Evolutionary conservation across 1,140 invertebrate species (phyloP).

Genomic region (Drosophila bifasciata): DNA sequence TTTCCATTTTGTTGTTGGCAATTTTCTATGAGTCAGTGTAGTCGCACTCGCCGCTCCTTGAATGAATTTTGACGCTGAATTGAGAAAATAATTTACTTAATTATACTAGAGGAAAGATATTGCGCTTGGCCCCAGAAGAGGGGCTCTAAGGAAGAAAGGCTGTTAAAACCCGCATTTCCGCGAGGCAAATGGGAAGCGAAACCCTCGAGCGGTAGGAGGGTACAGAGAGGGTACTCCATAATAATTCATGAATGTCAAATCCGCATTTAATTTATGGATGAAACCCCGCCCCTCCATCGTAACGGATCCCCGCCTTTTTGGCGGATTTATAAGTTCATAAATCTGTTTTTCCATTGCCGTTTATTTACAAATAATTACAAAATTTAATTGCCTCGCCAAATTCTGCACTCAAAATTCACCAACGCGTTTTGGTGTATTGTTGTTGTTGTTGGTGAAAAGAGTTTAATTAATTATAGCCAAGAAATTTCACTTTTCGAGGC

Average conservation of each 20-base stretch:
- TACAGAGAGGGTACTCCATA: constrained; percentile 8
- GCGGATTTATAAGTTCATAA: constrained; percentile 49
- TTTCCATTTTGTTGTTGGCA: constrained; percentile 6
- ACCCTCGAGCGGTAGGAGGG: background rate
- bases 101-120: constrained; percentile 33
- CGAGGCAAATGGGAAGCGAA: background rate
- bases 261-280: constrained; percentile 43
- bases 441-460: constrained; percentile 36
- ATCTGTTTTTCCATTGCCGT: constrained; percentile 40
- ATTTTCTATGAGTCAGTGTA: constrained; percentile 17
- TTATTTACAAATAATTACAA: constrained; percentile 53
- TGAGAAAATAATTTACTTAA: constrained; percentile 32
- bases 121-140: constrained; percentile 12
- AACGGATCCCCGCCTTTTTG: background rate
- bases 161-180: too few relatives aligned
- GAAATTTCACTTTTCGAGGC: constrained; percentile 61
- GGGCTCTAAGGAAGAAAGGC: background rate
- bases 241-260: constrained; percentile 53
- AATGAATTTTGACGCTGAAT: background rate
- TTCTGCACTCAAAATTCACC: constrained; percentile 34
- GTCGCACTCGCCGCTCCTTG: too few relatives aligned
- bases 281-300: background rate
- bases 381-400: constrained; percentile 43
- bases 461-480: constrained; percentile 47
- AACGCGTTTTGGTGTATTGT: constrained; percentile 10